Evolutionary conservation across 2,888 invertebrate genomes (phyloP), one percentile per base, ranked within the genome.

Genomic region (Dione juno): DNA sequence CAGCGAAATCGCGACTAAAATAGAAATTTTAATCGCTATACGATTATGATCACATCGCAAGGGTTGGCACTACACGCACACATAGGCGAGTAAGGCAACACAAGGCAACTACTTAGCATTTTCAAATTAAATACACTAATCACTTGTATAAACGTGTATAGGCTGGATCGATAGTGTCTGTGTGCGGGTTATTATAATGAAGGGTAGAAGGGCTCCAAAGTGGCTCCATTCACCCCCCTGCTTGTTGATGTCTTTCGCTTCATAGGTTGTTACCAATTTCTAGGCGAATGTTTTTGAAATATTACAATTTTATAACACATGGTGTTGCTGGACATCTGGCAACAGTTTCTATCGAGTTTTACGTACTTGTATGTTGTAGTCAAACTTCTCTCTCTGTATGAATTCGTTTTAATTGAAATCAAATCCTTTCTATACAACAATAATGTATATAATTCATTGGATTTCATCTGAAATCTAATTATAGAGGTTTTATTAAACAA

Each of bases 61-160:
- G 92, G 92, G 92, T 92, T 91, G 83, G 90, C 83, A 80, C 81
- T 72, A 82, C 89, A 90, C 87, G 81, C 84, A 77, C 81, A 79
- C 87, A 82, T 85, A 80, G 77, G 77, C 77, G n/a, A 28, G 45
- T 45, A n/a, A 45, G 45, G 35, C 45, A 81, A 77, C 75, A 80
- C 87, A 91, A 89, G 88, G 88, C 88, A 90, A 92, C 92, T 92
- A 91, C 92, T 93, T 92, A 92, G 90, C 93, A 91, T 92, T 92
- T 92, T 93, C 92, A 91, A 93, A 93, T 93, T 92, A 93, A 92
- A 92, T 91, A 92, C 92, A 92, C 92, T 93, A 93, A 93, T 92
- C 92, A 92, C 91, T 89, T 88, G 89, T 90, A 89, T 90, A 90
- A 89, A 88, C 88, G 87, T 82, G 83, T 81, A 91, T 82, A 87